Evolutionary conservation across 1,140 invertebrate species (phyloP), one percentile per base, ranked within the genome.

Genomic region (Bombus pyrosoma): DNA sequence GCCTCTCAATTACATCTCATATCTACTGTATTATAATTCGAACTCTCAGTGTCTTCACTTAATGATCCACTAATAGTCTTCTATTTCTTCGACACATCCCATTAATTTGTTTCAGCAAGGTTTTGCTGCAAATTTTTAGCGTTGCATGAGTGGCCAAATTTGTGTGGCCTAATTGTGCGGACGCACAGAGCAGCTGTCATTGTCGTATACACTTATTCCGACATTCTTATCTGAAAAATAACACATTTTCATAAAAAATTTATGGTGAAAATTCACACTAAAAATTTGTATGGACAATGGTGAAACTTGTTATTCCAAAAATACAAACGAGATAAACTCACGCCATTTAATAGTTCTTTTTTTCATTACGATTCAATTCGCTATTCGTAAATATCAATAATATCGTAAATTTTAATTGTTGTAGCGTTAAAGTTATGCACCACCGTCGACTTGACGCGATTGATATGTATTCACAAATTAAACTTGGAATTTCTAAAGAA

Each of bases 91-190:
- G 90, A 92, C 85, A 91, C 87, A 85, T 81, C 83, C 59, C 83
- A 92, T 93, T 92, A 93, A 95, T 95, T 94, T 94, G 91, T 95
- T 95, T 94, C 94, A 95, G 94, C 94, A 92, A 94, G 91, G 90
- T 95, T 94, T 90, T 87, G 90, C 91, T 93, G 92, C 94, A 94
- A 94, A 93, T 94, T 93, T 93, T 95, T 95, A 93, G 93, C 94
- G 94, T 94, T 95, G 94, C 95, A 95, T 95, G 95, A 94, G 91
- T 87, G 93, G 93, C 90, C 92, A 92, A 78, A 89, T 93, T 89
- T 95, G 86, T 88, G 87, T 86, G 90, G 89, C 78, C 89, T 78
- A 90, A 86, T 66, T 91, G 92, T 94, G 94, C 94, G 93, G 92
- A 92, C 93, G 91, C 94, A 94, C 93, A 94, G 94, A 95, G 94